These are phyloP conservation scores for Aphrophora alni DNA, from an alignment of 2,888 invertebrate genomes.

Conservation along the genomic window DNA sequence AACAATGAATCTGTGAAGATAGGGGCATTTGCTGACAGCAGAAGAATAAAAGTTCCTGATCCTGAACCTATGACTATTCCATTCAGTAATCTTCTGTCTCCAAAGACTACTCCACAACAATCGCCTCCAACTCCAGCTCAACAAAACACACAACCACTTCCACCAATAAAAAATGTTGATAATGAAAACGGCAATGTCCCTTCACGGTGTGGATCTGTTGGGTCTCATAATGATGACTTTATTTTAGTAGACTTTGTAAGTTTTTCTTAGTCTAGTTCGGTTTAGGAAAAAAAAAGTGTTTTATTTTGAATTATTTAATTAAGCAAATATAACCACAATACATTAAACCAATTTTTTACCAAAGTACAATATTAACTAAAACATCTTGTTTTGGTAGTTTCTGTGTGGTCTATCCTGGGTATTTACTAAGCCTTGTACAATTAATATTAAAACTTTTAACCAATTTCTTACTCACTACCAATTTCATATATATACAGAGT, in stretches of 20 bases:
- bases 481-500: too few relatives aligned
- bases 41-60: conserved; percentile 54
- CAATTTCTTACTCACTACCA: too few relatives aligned
- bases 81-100: conserved; percentile 64
- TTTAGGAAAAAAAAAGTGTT: too few relatives aligned
- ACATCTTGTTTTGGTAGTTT: too few relatives aligned
- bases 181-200: conserved; percentile 58
- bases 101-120: conserved; percentile 55
- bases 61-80: conserved; percentile 69
- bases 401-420: too few relatives aligned
- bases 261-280: conserved; percentile 45
- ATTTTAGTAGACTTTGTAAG: conserved; percentile 75
- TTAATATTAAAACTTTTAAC: too few relatives aligned
- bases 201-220: conserved; percentile 52
- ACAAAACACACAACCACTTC: conserved; percentile 41
- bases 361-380: too few relatives aligned
- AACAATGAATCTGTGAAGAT: conserved; percentile 73
- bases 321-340: too few relatives aligned
- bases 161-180: conserved; percentile 53
- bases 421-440: too few relatives aligned
- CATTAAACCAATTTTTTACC: too few relatives aligned
- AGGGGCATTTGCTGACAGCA: conserved; percentile 77
- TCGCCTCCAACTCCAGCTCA: conserved; percentile 41
- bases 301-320: too few relatives aligned
- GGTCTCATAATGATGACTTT: conserved; percentile 65